These are phyloP conservation scores for Neolamprologus caudopunctatus DNA, from an alignment of 2,113 vertebrate species.

Conservation along the genomic window DNA sequence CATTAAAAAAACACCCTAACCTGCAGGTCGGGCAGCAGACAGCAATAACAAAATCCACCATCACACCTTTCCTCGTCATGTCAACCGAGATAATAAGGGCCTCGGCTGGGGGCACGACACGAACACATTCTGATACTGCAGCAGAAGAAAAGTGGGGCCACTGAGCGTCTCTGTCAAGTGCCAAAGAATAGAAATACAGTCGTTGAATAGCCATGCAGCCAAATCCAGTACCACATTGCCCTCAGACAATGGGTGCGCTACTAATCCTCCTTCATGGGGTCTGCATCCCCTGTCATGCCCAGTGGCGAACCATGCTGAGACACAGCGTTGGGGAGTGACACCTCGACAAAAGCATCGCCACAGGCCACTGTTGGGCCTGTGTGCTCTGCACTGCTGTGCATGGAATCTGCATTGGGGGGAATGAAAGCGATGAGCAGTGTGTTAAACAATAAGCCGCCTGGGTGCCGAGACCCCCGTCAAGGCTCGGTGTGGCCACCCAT, in stretches of 20 bases:
- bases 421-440: slow-evolving; percentile 66
- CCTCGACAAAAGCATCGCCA: slow-evolving; percentile 68
- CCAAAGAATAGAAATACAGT: slow-evolving; percentile 64
- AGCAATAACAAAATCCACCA: slow-evolving; percentile 55
- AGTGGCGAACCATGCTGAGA: slow-evolving; percentile 69
- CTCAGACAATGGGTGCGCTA: slow-evolving; percentile 63
- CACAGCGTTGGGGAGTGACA: slow-evolving; percentile 66
- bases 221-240: slow-evolving; percentile 63
- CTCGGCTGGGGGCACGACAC: slow-evolving; percentile 50
- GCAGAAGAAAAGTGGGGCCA: slow-evolving; percentile 53
- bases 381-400: slow-evolving; percentile 68
- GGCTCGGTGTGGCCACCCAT: slow-evolving; percentile 72
- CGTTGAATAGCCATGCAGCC: slow-evolving; percentile 67
- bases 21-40: slow-evolving; percentile 62
- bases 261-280: slow-evolving; percentile 77
- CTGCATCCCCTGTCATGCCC: slow-evolving; percentile 73
- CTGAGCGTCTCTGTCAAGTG: slow-evolving; percentile 67
- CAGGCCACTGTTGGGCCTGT: slow-evolving; percentile 43
- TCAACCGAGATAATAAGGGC: slow-evolving; percentile 64
- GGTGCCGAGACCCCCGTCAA: slow-evolving; percentile 63
- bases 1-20: slow-evolving; percentile 36
- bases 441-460: slow-evolving; percentile 64
- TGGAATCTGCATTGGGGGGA: slow-evolving; percentile 70
- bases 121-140: slow-evolving; percentile 58
- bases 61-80: slow-evolving; percentile 59